Evolutionary conservation across 2,888 invertebrate species (phyloP), one percentile per base, ranked within the genome.

Genomic region (Eupeodes latifasciatus): DNA sequence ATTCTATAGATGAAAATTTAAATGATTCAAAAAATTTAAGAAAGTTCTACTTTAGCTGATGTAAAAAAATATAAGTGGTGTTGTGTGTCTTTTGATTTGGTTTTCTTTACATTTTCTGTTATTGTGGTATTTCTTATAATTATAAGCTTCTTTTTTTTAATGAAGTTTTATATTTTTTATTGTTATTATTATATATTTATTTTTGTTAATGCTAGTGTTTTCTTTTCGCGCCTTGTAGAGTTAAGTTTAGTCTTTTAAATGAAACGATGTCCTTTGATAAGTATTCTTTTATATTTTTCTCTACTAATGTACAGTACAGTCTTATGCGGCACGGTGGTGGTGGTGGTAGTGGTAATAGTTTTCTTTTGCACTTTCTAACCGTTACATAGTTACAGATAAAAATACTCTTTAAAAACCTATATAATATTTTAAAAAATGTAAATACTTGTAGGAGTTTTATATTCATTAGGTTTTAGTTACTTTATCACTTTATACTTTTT

Each of bases 31-130:
- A 51, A 53, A 0, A 3, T 27, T 27, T 27, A 27, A 27, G 27
- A 49, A 78, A 67, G 36, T 80, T 79, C 36, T 61, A 76, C 34
- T 66, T 77, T 64, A 57, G 62, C 51, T 64, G 61, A 81, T 49
- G 75, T 72, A 44, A 64, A 19, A 19, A 79, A 27, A 19, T 72
- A 27, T 27, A 72, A 72, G 59, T 82, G 72, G 81, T 86, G 85
- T 82, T 78, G 74, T 82, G 82, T 69, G 74, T 66, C 77, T 77
- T 81, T 9, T 75, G 27, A 67, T 67, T 55, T 66, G 14, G 11
- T 16, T 64, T 44, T 57, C 36, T 57, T 55, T 57, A 12, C 5
- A 36, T 55, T 44, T 72, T 12, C 55, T 64, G 27, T 36, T 19
- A 19, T 36, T 36, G 16, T 67, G 59, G 59, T 53, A 16, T 36